Percentiles rank a stretch among this genome's conserved stretches.
phyloP scores from a whole-genome alignment of 2,113 vertebrate species.

The Chlorodrepanis virens region DNA sequence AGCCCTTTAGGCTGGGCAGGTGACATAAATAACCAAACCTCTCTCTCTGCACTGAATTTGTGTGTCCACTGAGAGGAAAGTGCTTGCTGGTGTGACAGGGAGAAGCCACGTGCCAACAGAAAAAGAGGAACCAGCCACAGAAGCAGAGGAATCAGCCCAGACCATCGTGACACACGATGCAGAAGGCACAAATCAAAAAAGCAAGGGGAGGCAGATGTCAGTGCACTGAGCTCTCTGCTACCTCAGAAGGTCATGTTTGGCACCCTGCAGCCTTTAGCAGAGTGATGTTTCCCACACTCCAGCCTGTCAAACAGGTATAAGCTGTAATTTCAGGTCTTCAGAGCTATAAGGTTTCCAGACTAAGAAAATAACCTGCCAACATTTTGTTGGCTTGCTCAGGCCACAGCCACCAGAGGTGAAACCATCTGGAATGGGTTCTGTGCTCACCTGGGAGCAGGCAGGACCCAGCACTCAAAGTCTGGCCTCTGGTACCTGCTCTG shows the following conservation, averaged over 20 bases:
- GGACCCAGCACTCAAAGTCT: neutral
- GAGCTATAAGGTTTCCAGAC: neutral
- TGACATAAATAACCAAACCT: neutral
- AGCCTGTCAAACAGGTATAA: neutral
- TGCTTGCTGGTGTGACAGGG: neutral
- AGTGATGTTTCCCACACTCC: neutral
- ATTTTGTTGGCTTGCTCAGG: neutral
- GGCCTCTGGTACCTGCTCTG: neutral
- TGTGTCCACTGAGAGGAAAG: neutral
- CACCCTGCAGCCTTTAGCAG: neutral
- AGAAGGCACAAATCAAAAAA: neutral
- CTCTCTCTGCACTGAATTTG: neutral
- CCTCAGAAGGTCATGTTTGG: neutral
- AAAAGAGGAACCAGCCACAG: neutral
- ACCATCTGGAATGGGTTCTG: neutral
- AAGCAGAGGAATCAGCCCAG: neutral
- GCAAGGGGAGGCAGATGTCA: neutral
- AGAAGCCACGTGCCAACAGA: neutral
- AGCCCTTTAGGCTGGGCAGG: neutral
- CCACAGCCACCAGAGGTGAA: neutral
- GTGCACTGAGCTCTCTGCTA: neutral
- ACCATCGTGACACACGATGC: neutral
- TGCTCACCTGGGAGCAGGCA: neutral
- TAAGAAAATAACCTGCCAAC: neutral
- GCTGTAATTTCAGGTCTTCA: neutral